Evolutionary conservation across 37 sponge, comb jelly and placozoan species (phyloP).

Genomic region (Haliclona indistincta): DNA sequence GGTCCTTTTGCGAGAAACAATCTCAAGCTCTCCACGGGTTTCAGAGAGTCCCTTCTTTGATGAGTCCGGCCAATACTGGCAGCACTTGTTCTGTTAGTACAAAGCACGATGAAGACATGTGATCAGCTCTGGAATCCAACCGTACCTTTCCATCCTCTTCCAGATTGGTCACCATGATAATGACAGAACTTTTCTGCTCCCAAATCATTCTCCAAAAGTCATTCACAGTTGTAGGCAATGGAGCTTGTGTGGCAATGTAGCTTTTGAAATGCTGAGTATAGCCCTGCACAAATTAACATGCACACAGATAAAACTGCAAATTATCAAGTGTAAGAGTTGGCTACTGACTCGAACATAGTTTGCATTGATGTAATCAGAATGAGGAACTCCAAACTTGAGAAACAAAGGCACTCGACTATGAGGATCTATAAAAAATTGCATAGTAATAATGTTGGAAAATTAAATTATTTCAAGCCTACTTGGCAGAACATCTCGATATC

Average conservation of each 20-base stretch:
- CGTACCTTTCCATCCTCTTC: conserved; percentile 61
- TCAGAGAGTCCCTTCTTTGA: not conserved
- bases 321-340: not conserved
- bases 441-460: not conserved
- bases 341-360: conserved; percentile 76
- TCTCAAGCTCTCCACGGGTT: conserved; percentile 67
- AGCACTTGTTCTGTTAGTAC: conserved; percentile 61
- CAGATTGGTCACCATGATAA: conserved; percentile 79
- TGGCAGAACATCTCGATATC: conserved; percentile 86
- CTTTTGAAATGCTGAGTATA: conserved; percentile 28
- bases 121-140: not conserved
- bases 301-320: not conserved
- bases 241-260: conserved; percentile 89
- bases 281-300: conserved; percentile 30
- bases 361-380: conserved; percentile 94
- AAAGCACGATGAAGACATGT: not conserved
- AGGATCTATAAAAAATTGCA: conserved; percentile 42
- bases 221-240: conserved; percentile 59
- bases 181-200: conserved; percentile 65
- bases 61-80: conserved; percentile 88
- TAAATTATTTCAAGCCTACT: conserved; percentile 28
- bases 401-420: conserved; percentile 81
- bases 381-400: conserved; percentile 79
- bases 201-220: conserved; percentile 96
- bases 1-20: conserved; percentile 36